Conservation (phyloP, 2,113 vertebrate genomes). For the Laticauda colubrina region DNA sequence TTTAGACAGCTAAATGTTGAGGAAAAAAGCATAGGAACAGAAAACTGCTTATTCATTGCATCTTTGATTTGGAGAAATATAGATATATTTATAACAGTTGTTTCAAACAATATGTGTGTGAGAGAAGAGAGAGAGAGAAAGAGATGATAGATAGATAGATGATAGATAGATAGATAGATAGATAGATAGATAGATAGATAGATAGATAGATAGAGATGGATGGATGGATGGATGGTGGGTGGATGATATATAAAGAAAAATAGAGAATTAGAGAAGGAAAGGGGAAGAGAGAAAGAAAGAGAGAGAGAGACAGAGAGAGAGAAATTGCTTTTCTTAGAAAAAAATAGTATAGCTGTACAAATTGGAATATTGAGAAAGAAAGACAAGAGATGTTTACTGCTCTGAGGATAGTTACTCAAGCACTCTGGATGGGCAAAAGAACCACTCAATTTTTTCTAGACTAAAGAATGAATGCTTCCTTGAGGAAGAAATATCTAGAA, state of each 20-base stretch:
- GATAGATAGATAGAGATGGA: too few relatives aligned
- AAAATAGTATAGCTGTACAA: neutral
- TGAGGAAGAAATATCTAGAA: neutral
- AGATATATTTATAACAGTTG: neutral
- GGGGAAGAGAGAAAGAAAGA: neutral
- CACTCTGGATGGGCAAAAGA: neutral
- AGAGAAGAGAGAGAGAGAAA: too few relatives aligned
- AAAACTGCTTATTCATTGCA: neutral
- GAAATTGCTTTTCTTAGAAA: neutral
- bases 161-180: too few relatives aligned
- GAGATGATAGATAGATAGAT: neutral
- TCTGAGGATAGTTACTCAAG: neutral
- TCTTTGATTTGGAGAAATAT: neutral
- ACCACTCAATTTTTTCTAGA: neutral
- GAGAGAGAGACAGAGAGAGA: neutral
- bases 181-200: too few relatives aligned
- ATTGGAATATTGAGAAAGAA: neutral
- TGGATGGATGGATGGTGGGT: too few relatives aligned
- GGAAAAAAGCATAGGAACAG: neutral
- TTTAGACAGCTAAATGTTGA: slow-evolving; percentile 26
- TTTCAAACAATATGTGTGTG: neutral
- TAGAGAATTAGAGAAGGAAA: too few relatives aligned
- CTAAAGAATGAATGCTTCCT: neutral
- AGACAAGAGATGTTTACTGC: neutral
- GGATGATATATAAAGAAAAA: too few relatives aligned